Conservation (phyloP, 2,888 invertebrate species). For the Dexiosoma caninum region DNA sequence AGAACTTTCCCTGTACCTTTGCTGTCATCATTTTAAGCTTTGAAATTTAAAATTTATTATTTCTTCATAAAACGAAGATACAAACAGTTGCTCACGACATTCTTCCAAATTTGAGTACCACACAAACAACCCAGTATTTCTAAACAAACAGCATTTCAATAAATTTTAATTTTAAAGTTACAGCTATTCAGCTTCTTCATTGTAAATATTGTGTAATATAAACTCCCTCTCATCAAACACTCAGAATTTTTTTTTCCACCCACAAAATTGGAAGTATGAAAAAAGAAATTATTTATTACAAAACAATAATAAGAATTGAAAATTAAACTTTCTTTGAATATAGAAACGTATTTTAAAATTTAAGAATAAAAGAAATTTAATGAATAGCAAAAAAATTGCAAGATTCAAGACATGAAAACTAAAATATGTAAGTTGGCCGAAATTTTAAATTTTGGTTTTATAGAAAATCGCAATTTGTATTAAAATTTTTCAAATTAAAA, state of each 20-base stretch:
- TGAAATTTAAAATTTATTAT: slow-evolving; percentile 72
- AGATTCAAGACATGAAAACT: too few species aligned
- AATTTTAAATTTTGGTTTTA: slow-evolving; percentile 26
- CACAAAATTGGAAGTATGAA: slow-evolving; percentile 4
- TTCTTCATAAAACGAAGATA: background rate
- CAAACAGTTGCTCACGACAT: background rate
- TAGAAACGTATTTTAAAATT: slow-evolving; percentile 48
- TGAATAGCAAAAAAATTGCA: background rate
- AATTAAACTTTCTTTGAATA: slow-evolving; percentile 72
- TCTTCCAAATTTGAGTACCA: background rate
- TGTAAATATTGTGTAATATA: slow-evolving; percentile 78
- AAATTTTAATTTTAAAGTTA: slow-evolving; percentile 76
- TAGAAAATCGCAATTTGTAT: background rate
- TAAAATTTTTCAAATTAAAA: background rate
- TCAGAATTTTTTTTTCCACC: slow-evolving; percentile 74
- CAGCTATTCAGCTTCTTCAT: slow-evolving; percentile 78
- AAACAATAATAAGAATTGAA: background rate
- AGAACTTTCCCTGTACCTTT: background rate
- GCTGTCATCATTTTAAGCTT: slow-evolving; percentile 54
- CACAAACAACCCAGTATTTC: background rate
- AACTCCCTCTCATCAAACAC: slow-evolving; percentile 67
- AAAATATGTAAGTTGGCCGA: background rate
- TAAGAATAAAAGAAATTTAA: background rate
- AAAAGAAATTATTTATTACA: background rate
- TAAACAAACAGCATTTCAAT: slow-evolving; percentile 57